Evolutionary conservation across 2,888 invertebrate species (phyloP), one percentile per base, ranked within the genome.

Genomic region (Lithophane semibrunnea): DNA sequence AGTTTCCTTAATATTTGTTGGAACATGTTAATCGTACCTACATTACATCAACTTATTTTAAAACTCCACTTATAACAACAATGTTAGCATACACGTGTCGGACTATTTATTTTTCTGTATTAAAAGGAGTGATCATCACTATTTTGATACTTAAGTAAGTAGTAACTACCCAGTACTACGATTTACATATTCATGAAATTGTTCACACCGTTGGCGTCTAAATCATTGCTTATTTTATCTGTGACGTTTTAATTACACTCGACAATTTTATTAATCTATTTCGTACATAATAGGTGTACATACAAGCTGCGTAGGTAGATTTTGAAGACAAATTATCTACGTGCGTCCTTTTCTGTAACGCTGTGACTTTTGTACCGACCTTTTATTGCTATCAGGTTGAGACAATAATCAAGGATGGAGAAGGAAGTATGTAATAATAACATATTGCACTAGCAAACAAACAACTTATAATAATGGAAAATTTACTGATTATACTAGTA

Each of bases 211-310:
- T 79, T 63, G 63, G 77, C 77, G 29, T 63, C n/a, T 66, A 75
- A 82, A 76, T 63, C 24, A 66, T 80, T 73, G 77, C 79, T 82
- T 84, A 77, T 84, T 85, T 89, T 91, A 91, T 92, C 89, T 87
- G 82, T 89, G 85, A 87, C 87, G 86, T 89, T 82, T 80, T 68
- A 63, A 78, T 83, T 71, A 78, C 63, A 67, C 42, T 78, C 52
- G 68, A 72, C 63, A 47, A 64, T 78, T 68, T 64, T 63, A 79
- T 67, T 83, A 77, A 77, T 61, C 37, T 67, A 72, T 79, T 77
- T 63, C 49, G 66, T 67, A 68, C 52, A 47, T 63, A 63, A 49
- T 47, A 78, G 61, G 1, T 52, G 18, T 77, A 65, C 52, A 3
- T n/a, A 29, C 29, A 49, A 64, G 49, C n/a, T 60, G 81, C 58